Evolutionary conservation across 2,888 invertebrate species (phyloP), one percentile per base, ranked within the genome.

Genomic region (Parnassius glacialis): DNA sequence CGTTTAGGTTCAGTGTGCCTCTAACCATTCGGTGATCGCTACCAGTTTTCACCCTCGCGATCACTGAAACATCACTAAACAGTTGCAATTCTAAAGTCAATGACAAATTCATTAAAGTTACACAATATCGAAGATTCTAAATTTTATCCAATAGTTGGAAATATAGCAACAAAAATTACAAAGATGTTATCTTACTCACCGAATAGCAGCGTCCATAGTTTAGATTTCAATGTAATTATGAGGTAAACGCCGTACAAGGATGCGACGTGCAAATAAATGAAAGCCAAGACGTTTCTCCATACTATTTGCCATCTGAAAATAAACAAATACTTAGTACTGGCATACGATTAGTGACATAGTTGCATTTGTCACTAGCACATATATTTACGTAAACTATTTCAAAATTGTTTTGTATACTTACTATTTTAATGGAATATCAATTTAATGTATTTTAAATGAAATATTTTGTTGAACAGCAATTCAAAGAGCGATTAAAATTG

Each of bases 211-310:
- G 94, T 93, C 66, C 78, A 76, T 43, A 87, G 69, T 72, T 87
- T 92, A 11, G 91, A 87, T 68, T 82, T 84, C 20, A 86, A 87
- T 10, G 85, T 83, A 62, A 93, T 77, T 41, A 90, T 77, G 12
- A 95, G 82, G 74, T 93, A 95, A 0, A 94, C 47, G 12, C 94
- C 95, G 72, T 95, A 96, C 0, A 95, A 11, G 0, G 94, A 92
- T 0, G 92, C 93, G 7, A 91, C 74, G 79, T 97, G 96, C 51
- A 97, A 87, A 71, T 96, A 93, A 2, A 94, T 72, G 75, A 96
- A 96, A 9, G 94, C 94, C 3, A 95, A 76, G 0, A 96, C 94
- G 81, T 96, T 96, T 78, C 94, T 93, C 96, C 96, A 96, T 1
- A 96, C 96, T 69, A 96, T 94, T 70, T 94, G 91, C 93, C 94